phyloP scores from a whole-genome alignment of 2,113 vertebrate genomes.

The Thermophis baileyi region DNA sequence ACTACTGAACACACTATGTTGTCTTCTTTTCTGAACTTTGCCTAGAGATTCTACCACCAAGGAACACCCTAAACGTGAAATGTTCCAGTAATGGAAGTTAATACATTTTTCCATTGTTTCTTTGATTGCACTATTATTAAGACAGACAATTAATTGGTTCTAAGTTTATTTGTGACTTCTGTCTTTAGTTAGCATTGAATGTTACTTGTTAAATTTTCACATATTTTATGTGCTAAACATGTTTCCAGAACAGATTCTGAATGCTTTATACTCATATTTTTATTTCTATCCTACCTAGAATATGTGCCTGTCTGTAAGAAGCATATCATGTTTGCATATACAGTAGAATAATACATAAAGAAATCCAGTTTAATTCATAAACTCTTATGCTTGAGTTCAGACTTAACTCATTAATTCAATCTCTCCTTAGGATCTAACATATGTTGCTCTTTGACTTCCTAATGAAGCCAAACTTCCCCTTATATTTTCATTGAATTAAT shows the following conservation, averaged over 20 bases:
- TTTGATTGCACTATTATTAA: background rate
- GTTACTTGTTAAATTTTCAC: background rate
- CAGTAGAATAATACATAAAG: background rate
- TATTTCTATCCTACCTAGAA: background rate
- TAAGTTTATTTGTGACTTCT: background rate
- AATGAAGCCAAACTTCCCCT: constrained; percentile 12
- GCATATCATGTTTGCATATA: background rate
- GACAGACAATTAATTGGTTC: background rate
- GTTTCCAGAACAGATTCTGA: background rate
- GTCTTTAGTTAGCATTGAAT: background rate
- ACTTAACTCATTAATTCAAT: background rate
- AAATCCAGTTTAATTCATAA: background rate
- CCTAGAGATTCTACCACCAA: background rate
- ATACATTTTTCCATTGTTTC: background rate
- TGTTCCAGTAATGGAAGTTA: background rate
- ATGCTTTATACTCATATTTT: background rate
- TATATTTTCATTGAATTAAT: constrained; percentile 21
- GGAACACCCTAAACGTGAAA: background rate
- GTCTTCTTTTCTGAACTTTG: background rate
- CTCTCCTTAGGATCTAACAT: background rate
- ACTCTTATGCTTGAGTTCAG: background rate
- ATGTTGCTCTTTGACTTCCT: constrained; percentile 10
- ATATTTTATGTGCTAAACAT: background rate
- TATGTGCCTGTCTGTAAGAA: background rate
- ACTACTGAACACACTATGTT: background rate